These are phyloP conservation scores for Struthidea cinerea DNA, from an alignment of 2,113 vertebrate species.

Conservation along the genomic window DNA sequence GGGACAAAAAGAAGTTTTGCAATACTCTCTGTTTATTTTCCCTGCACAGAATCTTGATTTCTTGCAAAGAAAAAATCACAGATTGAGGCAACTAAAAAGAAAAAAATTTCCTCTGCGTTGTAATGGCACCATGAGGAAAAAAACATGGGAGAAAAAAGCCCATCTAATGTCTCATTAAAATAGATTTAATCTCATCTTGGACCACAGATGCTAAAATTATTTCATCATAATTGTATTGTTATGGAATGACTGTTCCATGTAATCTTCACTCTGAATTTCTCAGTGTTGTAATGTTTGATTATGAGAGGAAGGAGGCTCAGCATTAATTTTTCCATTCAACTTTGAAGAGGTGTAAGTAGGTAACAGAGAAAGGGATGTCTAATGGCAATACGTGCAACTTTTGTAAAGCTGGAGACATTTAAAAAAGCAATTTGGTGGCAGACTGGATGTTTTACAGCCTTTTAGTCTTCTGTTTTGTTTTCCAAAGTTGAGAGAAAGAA, in stretches of 20 bases:
- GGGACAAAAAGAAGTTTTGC: neutral
- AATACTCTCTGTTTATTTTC: neutral
- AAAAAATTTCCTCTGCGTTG: neutral
- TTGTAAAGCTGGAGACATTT: neutral
- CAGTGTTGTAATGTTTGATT: slow-evolving; percentile 31
- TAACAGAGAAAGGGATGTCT: slow-evolving; percentile 20
- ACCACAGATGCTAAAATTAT: slow-evolving; percentile 55
- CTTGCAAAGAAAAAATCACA: neutral
- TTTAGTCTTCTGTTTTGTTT: slow-evolving; percentile 34
- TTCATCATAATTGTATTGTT: slow-evolving; percentile 66
- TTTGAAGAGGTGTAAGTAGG: slow-evolving; percentile 27
- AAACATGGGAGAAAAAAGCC: slow-evolving; percentile 12
- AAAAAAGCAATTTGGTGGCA: neutral
- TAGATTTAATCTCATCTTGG: slow-evolving; percentile 53
- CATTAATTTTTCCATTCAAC: slow-evolving; percentile 51
- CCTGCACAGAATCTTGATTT: neutral
- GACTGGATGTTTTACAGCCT: neutral
- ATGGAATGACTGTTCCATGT: slow-evolving; percentile 13
- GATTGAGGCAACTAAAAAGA: neutral
- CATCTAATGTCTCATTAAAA: slow-evolving; percentile 31
- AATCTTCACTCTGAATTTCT: slow-evolving; percentile 38
- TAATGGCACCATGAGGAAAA: neutral
- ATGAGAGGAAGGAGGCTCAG: slow-evolving; percentile 7
- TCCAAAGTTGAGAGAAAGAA: neutral
- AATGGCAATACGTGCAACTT: slow-evolving; percentile 7